These are phyloP conservation scores for Machimus atricapillus DNA, from an alignment of 2,888 invertebrate genomes.

Conservation along the genomic window DNA sequence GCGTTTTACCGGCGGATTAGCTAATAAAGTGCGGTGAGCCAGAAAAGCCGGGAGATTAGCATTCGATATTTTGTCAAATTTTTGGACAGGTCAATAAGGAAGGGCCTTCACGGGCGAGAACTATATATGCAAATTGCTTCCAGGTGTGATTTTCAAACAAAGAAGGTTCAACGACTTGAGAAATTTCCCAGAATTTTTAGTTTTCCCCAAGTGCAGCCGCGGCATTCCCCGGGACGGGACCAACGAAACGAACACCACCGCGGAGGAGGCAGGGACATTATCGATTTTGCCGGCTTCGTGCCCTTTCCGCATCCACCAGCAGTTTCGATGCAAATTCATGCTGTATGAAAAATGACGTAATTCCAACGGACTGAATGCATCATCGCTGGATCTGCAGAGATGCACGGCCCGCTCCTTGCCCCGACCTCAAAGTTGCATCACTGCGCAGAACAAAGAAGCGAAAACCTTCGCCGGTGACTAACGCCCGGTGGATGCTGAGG, in stretches of 20 bases:
- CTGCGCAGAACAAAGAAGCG: constrained; percentile 20
- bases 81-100: not conserved
- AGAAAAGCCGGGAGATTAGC: not conserved
- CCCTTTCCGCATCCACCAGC: not conserved
- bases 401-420: not conserved
- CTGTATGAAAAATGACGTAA: constrained; percentile 20
- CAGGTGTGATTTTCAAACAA: not conserved
- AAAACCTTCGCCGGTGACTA: constrained; percentile 15
- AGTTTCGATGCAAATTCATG: not conserved
- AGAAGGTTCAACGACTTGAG: not conserved
- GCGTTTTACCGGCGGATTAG: not conserved
- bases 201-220: not conserved
- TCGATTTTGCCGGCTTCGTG: not conserved
- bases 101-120: not conserved
- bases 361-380: not conserved
- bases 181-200: not conserved
- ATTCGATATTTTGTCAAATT: not conserved
- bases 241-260: not conserved
- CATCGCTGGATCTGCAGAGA: not conserved
- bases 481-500: constrained; percentile 11
- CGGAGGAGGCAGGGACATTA: not conserved
- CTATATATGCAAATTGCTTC: not conserved
- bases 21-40: not conserved
- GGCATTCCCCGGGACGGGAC: not conserved
- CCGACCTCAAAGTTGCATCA: constrained; percentile 12